phyloP scores from a whole-genome alignment of 2,888 invertebrate genomes.

The Apamea anceps region DNA sequence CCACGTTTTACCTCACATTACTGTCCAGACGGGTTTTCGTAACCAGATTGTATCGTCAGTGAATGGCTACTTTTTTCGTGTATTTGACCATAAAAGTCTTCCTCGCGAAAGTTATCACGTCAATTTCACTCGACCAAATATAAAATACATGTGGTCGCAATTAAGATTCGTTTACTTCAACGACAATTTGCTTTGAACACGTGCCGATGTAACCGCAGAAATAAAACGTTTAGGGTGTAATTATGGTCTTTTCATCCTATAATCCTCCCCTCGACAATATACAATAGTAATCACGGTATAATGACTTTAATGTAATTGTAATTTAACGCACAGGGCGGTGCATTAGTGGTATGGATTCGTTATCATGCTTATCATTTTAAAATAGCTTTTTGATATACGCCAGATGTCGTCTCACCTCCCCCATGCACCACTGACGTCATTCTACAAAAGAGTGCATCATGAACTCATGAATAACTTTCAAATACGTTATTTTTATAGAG shows the following conservation, averaged over 20 bases:
- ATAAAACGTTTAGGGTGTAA: slow-evolving; percentile 69
- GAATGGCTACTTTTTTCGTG: slow-evolving; percentile 71
- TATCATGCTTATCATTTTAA: slow-evolving; percentile 87
- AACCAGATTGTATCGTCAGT: slow-evolving; percentile 72
- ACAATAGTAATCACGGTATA: slow-evolving; percentile 82
- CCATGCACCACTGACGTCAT: slow-evolving; percentile 66
- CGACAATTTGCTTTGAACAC: slow-evolving; percentile 80
- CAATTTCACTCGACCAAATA: slow-evolving; percentile 65
- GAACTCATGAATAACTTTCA: slow-evolving; percentile 60
- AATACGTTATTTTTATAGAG: slow-evolving; percentile 40
- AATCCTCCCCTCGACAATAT: slow-evolving; percentile 71
- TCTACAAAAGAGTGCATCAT: slow-evolving; percentile 52
- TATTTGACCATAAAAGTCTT: slow-evolving; percentile 77
- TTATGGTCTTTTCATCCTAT: slow-evolving; percentile 73
- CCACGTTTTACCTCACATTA: slow-evolving; percentile 71
- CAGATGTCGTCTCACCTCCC: slow-evolving; percentile 83
- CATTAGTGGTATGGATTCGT: slow-evolving; percentile 79
- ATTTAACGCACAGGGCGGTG: slow-evolving; percentile 85
- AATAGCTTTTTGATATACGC: slow-evolving; percentile 85
- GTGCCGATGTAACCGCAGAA: slow-evolving; percentile 73
- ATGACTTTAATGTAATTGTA: slow-evolving; percentile 85
- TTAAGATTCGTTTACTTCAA: slow-evolving; percentile 74
- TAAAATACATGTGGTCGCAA: slow-evolving; percentile 68
- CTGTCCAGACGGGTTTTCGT: slow-evolving; percentile 67
- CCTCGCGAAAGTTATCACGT: slow-evolving; percentile 74